Percentiles rank a stretch among this genome's conserved stretches.
Evolutionary conservation across 2,113 vertebrate genomes (phyloP).

Genomic region (Pholis gunnellus): DNA sequence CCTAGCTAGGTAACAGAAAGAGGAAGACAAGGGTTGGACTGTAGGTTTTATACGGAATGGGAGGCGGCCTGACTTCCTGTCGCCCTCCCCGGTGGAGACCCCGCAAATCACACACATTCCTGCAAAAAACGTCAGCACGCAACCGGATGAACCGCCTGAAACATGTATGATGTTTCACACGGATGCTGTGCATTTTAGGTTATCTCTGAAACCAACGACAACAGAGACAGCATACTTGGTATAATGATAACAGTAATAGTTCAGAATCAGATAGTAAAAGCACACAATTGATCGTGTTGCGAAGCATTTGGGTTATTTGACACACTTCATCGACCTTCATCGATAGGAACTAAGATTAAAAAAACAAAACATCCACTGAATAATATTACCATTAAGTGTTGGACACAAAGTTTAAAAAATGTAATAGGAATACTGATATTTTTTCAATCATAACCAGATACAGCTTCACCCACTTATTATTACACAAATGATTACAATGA

Average conservation of each 20-base stretch:
- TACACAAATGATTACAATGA: not conserved
- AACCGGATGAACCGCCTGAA: conserved; percentile 51
- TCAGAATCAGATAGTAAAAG: not conserved
- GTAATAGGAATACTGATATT: not conserved
- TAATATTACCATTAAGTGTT: not conserved
- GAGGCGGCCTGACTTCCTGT: conserved; percentile 75
- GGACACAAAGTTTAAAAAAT: not conserved
- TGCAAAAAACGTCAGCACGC: conserved; percentile 80
- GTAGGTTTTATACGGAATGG: conserved; percentile 81
- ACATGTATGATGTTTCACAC: conserved; percentile 25
- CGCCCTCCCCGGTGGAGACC: conserved; percentile 63
- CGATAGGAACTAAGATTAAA: not conserved
- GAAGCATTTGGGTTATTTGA: not conserved
- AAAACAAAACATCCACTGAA: not conserved
- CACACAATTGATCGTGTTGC: not conserved
- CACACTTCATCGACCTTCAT: not conserved
- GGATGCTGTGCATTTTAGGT: not conserved
- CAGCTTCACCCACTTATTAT: not conserved
- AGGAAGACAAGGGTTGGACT: conserved; percentile 71
- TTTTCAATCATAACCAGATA: not conserved
- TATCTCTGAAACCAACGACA: not conserved
- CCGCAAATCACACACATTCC: conserved; percentile 84
- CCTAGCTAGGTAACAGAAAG: conserved; percentile 89
- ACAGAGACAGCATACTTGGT: rapidly evolving
- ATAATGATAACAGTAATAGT: no score